These are phyloP conservation scores for Sericinus montela DNA, from an alignment of 2,888 invertebrate species.

Conservation along the genomic window DNA sequence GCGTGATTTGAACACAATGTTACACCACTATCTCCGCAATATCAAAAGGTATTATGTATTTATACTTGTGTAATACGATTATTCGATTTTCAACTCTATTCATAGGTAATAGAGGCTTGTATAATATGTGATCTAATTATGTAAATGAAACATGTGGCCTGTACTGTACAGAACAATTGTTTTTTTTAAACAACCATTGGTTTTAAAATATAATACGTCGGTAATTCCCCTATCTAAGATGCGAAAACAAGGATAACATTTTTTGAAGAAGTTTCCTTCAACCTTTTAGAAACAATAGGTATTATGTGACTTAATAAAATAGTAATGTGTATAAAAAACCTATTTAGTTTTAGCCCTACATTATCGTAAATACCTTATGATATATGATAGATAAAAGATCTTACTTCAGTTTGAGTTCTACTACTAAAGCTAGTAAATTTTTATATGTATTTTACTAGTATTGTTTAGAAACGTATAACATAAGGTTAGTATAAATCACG, in stretches of 20 bases:
- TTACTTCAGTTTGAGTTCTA: no score
- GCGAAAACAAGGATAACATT: neutral
- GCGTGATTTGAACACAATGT: neutral
- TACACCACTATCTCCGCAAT: neutral
- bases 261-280: neutral
- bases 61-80: neutral
- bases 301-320: no score
- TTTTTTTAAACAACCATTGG: neutral
- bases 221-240: neutral
- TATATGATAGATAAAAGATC: no score
- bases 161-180: neutral
- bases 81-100: conserved; percentile 1
- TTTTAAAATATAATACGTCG: neutral
- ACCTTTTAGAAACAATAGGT: no score
- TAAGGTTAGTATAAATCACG: no score
- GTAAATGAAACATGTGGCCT: neutral
- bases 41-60: no score
- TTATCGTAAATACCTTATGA: no score
- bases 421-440: no score
- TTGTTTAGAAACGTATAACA: no score
- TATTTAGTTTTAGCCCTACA: no score
- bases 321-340: no score
- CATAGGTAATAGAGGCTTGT: neutral
- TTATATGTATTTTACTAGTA: no score
- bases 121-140: neutral